Conservation (phyloP, 2,113 vertebrate species). For the Australoheros scitulus region DNA sequence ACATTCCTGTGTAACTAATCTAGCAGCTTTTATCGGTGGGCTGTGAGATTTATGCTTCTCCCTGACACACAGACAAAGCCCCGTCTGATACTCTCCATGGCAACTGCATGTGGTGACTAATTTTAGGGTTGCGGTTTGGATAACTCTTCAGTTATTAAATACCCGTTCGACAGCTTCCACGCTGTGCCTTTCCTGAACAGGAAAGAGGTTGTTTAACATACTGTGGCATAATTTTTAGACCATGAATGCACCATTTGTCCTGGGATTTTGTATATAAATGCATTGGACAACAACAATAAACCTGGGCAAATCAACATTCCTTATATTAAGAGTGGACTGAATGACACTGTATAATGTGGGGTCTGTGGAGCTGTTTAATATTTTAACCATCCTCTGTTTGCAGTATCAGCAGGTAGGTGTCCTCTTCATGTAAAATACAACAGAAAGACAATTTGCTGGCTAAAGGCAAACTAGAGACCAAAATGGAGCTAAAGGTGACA, state of each 20-base stretch:
- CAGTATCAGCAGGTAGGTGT: background rate
- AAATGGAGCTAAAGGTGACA: background rate
- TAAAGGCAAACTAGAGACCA: background rate
- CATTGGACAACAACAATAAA: background rate
- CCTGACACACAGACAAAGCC: conserved; percentile 59
- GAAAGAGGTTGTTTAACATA: conserved; percentile 24
- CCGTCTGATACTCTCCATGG: conserved; percentile 69
- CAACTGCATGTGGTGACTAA: conserved; percentile 63
- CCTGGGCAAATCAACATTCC: background rate
- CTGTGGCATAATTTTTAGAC: background rate
- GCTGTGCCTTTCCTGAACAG: conserved; percentile 30
- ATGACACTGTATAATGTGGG: background rate
- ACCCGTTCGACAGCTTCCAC: conserved; percentile 40
- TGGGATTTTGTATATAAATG: background rate
- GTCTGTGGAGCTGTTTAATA: background rate
- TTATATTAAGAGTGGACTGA: background rate
- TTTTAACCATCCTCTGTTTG: background rate
- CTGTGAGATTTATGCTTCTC: conserved; percentile 63
- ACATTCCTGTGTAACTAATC: conserved; percentile 62
- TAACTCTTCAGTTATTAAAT: conserved; percentile 65
- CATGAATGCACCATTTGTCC: background rate
- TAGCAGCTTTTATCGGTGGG: conserved; percentile 51
- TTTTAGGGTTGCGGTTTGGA: conserved; percentile 62
- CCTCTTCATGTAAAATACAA: background rate
- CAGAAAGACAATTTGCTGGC: background rate